Evolutionary conservation across 2,888 invertebrate genomes (phyloP), one percentile per base, ranked within the genome.

Genomic region (Melinopterus prodromus): DNA sequence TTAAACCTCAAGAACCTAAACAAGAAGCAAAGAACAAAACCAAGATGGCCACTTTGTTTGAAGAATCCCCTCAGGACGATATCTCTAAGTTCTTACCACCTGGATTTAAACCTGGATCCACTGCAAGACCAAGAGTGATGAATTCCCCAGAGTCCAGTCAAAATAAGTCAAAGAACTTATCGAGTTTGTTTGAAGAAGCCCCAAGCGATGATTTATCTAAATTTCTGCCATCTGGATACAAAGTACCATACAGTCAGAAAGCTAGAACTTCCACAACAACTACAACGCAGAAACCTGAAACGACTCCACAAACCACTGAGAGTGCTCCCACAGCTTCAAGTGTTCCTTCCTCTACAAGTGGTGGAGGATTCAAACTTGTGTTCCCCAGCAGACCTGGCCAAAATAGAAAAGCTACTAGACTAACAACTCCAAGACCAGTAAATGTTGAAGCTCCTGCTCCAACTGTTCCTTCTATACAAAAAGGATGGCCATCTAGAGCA

Each of bases 401-500:
- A 6, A 79, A 80, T 16, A 90, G 92, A 78, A 94, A 94, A 88
- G 87, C 92, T 80, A 81, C 80, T 38, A 87, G 92, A 87, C 88
- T 88, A n/a, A 91, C 92, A 0, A 93, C 94, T 6, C 90, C 93
- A 0, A 84, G 81, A 77, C 91, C 91, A 85, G 89, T 92, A 14
- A 72, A 77, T 14, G 35, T 14, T 0, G 77, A 80, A 69, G 37
- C 87, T 81, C 92, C 92, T 69, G 88, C 87, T 76, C 87, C 89
- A 0, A 90, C 90, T 0, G 72, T 71, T 1, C 79, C 79, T 6
- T 72, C 79, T 6, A 80, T 80, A 37, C 76, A 76, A 9, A 96
- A 95, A 88, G 97, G 96, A 83, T 96, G 96, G 93, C 97, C 97
- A 0, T 92, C 92, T 26, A 94, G 97, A 93, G 95, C 94, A 26